Base-by-base conservation (phyloP, 2,113 vertebrate genomes). In the Coreoperca whiteheadi region DNA sequence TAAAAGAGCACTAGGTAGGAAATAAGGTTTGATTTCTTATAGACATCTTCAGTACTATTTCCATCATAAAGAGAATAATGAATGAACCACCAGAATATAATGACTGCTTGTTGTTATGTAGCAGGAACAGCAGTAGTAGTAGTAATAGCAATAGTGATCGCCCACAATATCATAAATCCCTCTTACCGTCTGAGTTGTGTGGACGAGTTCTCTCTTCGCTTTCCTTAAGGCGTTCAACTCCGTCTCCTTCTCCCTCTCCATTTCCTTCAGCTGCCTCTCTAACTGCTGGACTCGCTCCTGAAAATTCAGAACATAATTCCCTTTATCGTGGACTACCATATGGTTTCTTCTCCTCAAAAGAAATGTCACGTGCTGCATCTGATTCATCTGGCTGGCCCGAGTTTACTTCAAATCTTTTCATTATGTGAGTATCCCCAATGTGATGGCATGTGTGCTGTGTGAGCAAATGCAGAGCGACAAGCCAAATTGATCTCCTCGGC, bases 221-320 rank as follows among this genome's bases (percentile, higher is more conserved):
- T 92, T 94, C 85, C 77, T 93, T 41, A 95, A 37, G 2, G 92
- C 83, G 32, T 39, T 94, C 86, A 96, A 81, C 73, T 94, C 89
- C 43, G 70, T 88, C 61, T 95, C 95, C 72, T 92, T 94, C 88
- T 95, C 94, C 57, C 76, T 83, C 87, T 96, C 94, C 92, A 94
- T 93, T 21, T 95, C 94, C 68, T 56, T 94, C 87, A 96, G 85
- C 85, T 96, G 92, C 20, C 73, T 84, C 84, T 95, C 93, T 37
- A 96, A 59, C 64, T 93, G 90, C 81, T 92, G 85, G 8, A 94
- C 90, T 51, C 85, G 87, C 68, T 93, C 94, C 95, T 95, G 88
- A 61, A 85, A 83, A 77, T 51, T 59, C 46, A 86, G 2, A 56
- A 37, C 78, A 74, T 4, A 21, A 48, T 69, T 81, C 28, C 57